Base-by-base conservation (phyloP, 2,797 vertebrate genomes). In the Pipistrellus nathusii region DNA sequence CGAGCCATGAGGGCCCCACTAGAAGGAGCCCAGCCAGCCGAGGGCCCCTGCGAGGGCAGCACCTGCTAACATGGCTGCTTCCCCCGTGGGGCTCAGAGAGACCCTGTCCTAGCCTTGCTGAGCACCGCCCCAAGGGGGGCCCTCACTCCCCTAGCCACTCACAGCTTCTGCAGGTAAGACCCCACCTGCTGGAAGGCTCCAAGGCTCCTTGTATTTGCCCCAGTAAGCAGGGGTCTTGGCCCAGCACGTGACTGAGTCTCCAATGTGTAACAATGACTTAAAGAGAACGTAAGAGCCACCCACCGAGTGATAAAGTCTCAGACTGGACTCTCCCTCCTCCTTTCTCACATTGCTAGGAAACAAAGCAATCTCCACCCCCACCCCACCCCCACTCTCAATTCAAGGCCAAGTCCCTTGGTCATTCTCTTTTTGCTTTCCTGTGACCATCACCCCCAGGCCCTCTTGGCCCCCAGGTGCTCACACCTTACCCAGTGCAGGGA, bases 1-100 rank as follows among this genome's bases (percentile, higher is more conserved):
- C 10, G 44, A 0, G n/a, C 17, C 17, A 0, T 0, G 5, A 10
- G 44, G 23, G 18, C 32, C 1, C 14, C 32, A 3, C 9, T 18
- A 6, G 18, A 53, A 21, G 30, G 23, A 71, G 30, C 62, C 44
- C 10, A 9, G 44, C 41, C 51, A 46, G 53, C 32, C 27, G 5
- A 38, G 41, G 68, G 21, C 21, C 69, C 51, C 81, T 44, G 23
- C 30, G 6, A 12, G 2, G 32, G 20, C 12, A 46, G 53, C 53
- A 44, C n/a, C 8, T 46, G 41, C 41, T 32, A 13, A 73, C 68
- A 25, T 30, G 38, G 46, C 8, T 10, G 3, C 44, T 80, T 69
- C 72, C 73, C 57, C 9, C 0, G 2, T 11, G 14, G 13, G 75
- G 2, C 69, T 66, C 30, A 30, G 55, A 84, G 57, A 11, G 20